phyloP scores from a whole-genome alignment of 2,888 invertebrate species.

The Rhagium mordax region DNA sequence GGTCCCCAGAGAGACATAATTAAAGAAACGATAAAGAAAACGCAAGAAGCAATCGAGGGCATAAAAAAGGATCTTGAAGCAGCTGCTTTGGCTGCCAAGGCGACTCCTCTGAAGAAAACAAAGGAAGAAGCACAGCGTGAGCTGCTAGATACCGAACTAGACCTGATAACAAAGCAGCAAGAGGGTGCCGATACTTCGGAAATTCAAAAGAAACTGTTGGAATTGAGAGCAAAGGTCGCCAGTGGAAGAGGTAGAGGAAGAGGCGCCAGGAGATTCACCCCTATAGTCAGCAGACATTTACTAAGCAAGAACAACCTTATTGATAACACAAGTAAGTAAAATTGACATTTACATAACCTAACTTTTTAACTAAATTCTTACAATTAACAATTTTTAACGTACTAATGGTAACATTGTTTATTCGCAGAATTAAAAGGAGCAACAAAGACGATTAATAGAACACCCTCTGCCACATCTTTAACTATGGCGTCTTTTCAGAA shows the following conservation, averaged over 20 bases:
- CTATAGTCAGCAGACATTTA: constrained; percentile 63
- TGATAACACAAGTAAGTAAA: constrained; percentile 56
- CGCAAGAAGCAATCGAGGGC: constrained; percentile 88
- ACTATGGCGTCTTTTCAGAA: constrained; percentile 65
- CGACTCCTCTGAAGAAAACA: constrained; percentile 56
- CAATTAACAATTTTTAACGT: no score
- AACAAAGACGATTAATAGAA: constrained; percentile 54
- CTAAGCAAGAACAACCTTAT: constrained; percentile 67
- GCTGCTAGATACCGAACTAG: constrained; percentile 91
- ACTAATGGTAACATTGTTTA: no score
- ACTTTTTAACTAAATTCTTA: no score
- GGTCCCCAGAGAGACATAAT: constrained; percentile 84
- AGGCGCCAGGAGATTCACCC: constrained; percentile 66
- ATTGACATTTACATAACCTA: background rate
- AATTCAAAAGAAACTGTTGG: constrained; percentile 83
- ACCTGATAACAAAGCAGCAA: constrained; percentile 90
- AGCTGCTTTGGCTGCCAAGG: constrained; percentile 67
- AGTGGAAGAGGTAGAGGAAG: constrained; percentile 61
- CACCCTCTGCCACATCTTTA: constrained; percentile 40
- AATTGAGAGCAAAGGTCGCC: constrained; percentile 76
- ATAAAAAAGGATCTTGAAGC: constrained; percentile 77
- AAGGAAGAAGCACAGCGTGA: constrained; percentile 74
- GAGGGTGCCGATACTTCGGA: constrained; percentile 91
- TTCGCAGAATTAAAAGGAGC: constrained; percentile 50
- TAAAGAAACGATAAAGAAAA: constrained; percentile 85